phyloP scores from a whole-genome alignment of 2,113 vertebrate genomes.

The Erinaceus europaeus region DNA sequence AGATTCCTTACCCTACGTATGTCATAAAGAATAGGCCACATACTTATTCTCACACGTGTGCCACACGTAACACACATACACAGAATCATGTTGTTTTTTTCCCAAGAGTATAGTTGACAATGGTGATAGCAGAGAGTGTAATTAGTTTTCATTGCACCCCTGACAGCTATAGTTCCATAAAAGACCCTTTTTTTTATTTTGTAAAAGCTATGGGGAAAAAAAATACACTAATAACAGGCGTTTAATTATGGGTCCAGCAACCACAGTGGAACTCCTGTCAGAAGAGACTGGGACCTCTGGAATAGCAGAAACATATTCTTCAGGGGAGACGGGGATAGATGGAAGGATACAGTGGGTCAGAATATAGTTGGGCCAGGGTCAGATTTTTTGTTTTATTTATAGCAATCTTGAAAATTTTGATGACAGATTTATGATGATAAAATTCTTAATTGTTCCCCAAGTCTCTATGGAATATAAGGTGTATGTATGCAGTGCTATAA shows the following conservation, averaged over 20 bases:
- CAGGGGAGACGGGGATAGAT: neutral
- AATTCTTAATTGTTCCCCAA: neutral
- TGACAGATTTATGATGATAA: neutral
- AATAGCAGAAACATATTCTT: constrained; percentile 38
- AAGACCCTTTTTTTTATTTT: constrained; percentile 80
- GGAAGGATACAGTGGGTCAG: no score
- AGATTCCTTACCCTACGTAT: neutral
- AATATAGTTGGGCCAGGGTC: neutral
- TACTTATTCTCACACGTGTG: neutral
- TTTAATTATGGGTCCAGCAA: constrained; percentile 81
- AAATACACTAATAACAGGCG: constrained; percentile 81
- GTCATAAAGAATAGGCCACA: neutral
- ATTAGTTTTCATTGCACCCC: constrained; percentile 86
- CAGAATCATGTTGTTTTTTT: constrained; percentile 65
- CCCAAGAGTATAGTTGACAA: constrained; percentile 76
- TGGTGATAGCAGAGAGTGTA: constrained; percentile 78
- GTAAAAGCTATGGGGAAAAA: constrained; percentile 78
- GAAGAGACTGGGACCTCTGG: constrained; percentile 72
- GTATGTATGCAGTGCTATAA: neutral
- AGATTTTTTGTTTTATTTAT: constrained; percentile 41
- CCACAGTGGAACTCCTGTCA: constrained; percentile 74
- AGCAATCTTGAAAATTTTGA: constrained; percentile 61
- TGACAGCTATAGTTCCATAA: constrained; percentile 78
- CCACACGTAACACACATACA: constrained; percentile 56
- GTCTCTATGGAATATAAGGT: neutral